Evolutionary conservation across 2,113 vertebrate genomes (phyloP), one percentile per base, ranked within the genome.

Genomic region (Halcyon senegalensis): DNA sequence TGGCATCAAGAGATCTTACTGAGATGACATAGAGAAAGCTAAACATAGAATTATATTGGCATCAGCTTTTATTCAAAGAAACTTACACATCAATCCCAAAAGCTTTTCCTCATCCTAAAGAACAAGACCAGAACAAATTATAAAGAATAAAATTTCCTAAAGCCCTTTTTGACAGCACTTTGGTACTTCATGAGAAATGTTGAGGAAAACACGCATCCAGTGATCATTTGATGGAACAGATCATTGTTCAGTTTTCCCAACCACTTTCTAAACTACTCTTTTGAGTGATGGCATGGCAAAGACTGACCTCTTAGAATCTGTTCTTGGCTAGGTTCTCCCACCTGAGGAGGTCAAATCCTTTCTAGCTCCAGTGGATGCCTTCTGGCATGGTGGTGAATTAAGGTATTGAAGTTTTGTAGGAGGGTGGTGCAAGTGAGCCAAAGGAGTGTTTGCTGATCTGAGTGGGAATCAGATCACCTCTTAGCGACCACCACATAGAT

Each of bases 401-500:
- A n/a, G 39, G 25, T 53, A 30, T 50, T n/a, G 14, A 43, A 86
- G 24, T 24, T 95, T 59, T 69, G 8, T 23, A 76, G 43, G 27
- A 78, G 6, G 16, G 25, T 43, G 13, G 20, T 55, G 39, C 31
- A 69, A 37, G 35, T 62, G 43, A 92, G n/a, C 46, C 35, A 39
- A 70, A 75, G 35, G 17, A 59, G 9, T 11, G 24, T 33, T 66
- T 72, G 39, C 44, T 69, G 35, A 37, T 81, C 83, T 70, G 28
- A 89, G 41, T 59, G 30, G 20, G 43, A 91, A 68, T 64, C 66
- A 51, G 12, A 4, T 56, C 46, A 50, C 23, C 5, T 64, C 48
- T 48, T 19, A 81, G 39, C 18, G 13, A 44, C 11, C 10, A 41
- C 27, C 1, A 0, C 0, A 0, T 7, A 63, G 37, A 25, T 87